Conservation (phyloP, 2,797 vertebrate genomes). For the Tangara arthus region DNA sequence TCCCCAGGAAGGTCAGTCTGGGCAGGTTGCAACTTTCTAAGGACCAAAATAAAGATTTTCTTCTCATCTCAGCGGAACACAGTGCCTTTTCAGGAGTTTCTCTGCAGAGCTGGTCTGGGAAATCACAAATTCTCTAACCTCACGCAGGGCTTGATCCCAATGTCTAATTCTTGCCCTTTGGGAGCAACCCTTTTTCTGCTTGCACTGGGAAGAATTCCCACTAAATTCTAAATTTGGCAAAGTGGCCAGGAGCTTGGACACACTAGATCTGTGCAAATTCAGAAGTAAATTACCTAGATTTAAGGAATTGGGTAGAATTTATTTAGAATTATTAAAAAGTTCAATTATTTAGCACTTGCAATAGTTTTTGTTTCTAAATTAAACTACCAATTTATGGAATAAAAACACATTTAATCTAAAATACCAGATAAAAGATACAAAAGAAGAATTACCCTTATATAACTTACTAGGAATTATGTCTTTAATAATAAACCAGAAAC, state of each 20-base stretch:
- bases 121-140: slow-evolving; percentile 38
- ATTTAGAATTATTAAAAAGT: neutral
- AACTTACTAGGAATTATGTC: neutral
- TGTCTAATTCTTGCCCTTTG: neutral
- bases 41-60: neutral
- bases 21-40: neutral
- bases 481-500: slow-evolving; percentile 30
- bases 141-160: slow-evolving; percentile 20
- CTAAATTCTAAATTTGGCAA: neutral
- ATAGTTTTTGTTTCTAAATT: neutral
- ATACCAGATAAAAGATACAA: neutral
- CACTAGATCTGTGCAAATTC: neutral
- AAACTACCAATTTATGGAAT: neutral
- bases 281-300: neutral
- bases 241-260: neutral
- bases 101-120: neutral
- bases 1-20: neutral
- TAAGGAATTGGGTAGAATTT: neutral
- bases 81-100: neutral
- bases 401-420: neutral
- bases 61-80: neutral
- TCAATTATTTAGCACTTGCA: neutral
- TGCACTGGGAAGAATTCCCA: neutral
- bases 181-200: neutral
- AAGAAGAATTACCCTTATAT: neutral